Percentiles rank a stretch among this genome's conserved stretches.
These are phyloP conservation scores for Archips xylosteana DNA, from an alignment of 2,888 invertebrate genomes.

Conservation along the genomic window DNA sequence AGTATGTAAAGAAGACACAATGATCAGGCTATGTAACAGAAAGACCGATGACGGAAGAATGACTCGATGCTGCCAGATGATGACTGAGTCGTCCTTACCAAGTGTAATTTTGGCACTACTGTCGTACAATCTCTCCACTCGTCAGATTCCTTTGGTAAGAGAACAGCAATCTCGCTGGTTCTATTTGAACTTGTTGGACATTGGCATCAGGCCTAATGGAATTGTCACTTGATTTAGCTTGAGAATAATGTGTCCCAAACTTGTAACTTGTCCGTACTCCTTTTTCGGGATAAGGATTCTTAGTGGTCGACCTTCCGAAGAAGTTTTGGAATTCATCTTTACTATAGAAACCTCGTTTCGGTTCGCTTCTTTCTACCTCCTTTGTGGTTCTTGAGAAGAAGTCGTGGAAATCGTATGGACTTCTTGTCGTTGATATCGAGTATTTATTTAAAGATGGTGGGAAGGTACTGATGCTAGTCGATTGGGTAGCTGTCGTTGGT, in stretches of 20 bases:
- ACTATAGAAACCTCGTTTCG: conserved; percentile 70
- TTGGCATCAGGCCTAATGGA: conserved; percentile 81
- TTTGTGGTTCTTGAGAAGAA: conserved; percentile 71
- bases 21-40: conserved; percentile 44
- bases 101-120: conserved; percentile 67
- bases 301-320: conserved; percentile 81
- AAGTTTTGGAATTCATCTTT: conserved; percentile 73
- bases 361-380: conserved; percentile 50
- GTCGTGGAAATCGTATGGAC: conserved; percentile 84
- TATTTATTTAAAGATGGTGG: conserved; percentile 72
- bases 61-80: conserved; percentile 55
- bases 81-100: conserved; percentile 71
- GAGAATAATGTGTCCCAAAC: conserved; percentile 78
- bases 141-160: conserved; percentile 78
- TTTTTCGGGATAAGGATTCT: conserved; percentile 78
- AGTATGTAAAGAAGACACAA: conserved; percentile 39
- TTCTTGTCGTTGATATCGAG: conserved; percentile 82
- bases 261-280: conserved; percentile 74
- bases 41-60: conserved; percentile 53
- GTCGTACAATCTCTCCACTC: conserved; percentile 64
- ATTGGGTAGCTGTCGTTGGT: conserved; percentile 54
- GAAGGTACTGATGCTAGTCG: conserved; percentile 53
- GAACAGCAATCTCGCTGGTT: conserved; percentile 74
- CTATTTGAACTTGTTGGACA: conserved; percentile 80
- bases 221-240: conserved; percentile 77